Conservation (phyloP, 2,888 invertebrate genomes). For the Lepetodrilus schrolli region DNA sequence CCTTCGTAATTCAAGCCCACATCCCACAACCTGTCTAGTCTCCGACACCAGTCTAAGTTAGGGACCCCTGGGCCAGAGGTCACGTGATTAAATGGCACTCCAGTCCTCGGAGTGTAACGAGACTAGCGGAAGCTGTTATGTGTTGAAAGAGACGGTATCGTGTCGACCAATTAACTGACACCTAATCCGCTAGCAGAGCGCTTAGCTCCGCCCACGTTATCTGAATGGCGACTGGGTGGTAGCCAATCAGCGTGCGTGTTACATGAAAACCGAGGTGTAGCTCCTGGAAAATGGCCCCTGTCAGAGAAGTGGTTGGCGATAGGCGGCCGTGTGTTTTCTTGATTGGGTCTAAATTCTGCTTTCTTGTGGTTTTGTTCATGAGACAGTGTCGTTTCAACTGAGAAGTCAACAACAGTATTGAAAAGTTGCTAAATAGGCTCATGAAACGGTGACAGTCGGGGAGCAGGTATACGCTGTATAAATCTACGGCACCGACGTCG, state of each 20-base stretch:
- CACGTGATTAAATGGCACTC: slow-evolving; percentile 12
- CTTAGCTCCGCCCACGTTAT: slow-evolving; percentile 25
- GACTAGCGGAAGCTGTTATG: slow-evolving; percentile 29
- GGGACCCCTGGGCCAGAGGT: neutral
- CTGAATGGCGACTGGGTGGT: slow-evolving; percentile 1
- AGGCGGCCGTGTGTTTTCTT: slow-evolving; percentile 2
- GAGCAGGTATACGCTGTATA: neutral
- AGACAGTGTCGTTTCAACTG: neutral
- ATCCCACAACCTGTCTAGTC: neutral
- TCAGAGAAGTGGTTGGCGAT: slow-evolving; percentile 2
- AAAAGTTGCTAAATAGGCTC: neutral
- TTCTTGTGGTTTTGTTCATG: slow-evolving; percentile 15
- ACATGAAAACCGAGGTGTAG: neutral
- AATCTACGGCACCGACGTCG: neutral
- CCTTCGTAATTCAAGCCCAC: neutral
- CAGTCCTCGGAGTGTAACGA: neutral
- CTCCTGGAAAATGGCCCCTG: neutral
- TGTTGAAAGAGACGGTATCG: slow-evolving; percentile 37
- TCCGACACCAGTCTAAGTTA: slow-evolving; percentile 6
- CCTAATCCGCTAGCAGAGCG: slow-evolving; percentile 26
- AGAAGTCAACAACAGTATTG: neutral
- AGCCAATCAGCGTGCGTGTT: slow-evolving; percentile 13
- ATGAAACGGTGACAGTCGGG: neutral
- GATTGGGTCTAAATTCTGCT: slow-evolving; percentile 23
- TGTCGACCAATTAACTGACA: slow-evolving; percentile 35